phyloP scores from a whole-genome alignment of 2,888 invertebrate species.

The Eledone cirrhosa region DNA sequence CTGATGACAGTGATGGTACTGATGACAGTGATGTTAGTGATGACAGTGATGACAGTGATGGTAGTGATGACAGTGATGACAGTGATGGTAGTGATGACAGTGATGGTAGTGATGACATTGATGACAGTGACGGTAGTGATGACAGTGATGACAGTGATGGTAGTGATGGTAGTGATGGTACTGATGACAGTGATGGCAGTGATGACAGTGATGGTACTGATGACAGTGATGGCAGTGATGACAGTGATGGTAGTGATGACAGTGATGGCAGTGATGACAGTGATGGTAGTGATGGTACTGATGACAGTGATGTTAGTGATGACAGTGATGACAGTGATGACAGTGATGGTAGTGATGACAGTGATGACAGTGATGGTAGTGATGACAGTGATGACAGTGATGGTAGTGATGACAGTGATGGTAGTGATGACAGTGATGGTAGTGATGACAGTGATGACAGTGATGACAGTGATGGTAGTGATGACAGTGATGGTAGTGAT shows the following conservation, averaged over 20 bases:
- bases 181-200: slow-evolving; percentile 17
- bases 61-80: slow-evolving; percentile 28
- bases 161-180: slow-evolving; percentile 30
- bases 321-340: not conserved
- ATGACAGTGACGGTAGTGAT: slow-evolving; percentile 30
- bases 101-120: too few species aligned
- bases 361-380: not conserved
- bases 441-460: not conserved
- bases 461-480: slow-evolving; percentile 21
- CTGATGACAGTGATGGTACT: slow-evolving; percentile 21
- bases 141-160: slow-evolving; percentile 26
- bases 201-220: slow-evolving; percentile 23
- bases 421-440: slow-evolving; percentile 30
- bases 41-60: too few species aligned
- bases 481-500: slow-evolving; percentile 29
- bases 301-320: too few species aligned
- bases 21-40: too few species aligned
- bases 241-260: slow-evolving; percentile 23
- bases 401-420: slow-evolving; percentile 30
- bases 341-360: not conserved
- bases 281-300: slow-evolving; percentile 8
- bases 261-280: slow-evolving; percentile 20
- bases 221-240: slow-evolving; percentile 22
- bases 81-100: too few species aligned
- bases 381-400: slow-evolving; percentile 29